These are phyloP conservation scores for Troilus luridus DNA, from an alignment of 2,888 invertebrate genomes.

Conservation along the genomic window DNA sequence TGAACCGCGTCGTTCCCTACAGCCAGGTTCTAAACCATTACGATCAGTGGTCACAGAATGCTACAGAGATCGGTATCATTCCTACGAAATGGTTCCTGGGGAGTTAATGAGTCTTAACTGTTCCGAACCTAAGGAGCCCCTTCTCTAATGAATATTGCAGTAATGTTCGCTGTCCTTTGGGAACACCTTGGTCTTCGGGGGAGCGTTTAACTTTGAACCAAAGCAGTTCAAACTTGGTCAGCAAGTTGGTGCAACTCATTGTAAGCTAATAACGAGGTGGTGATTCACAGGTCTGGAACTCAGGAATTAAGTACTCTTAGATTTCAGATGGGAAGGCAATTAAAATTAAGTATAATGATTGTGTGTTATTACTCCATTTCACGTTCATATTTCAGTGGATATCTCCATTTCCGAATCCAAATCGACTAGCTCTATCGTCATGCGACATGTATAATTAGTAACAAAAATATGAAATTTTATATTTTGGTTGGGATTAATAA, in stretches of 20 bases:
- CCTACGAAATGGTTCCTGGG: not conserved
- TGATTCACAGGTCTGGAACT: not conserved
- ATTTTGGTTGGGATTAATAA: no score
- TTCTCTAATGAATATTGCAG: slow-evolving; percentile 32
- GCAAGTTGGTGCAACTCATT: slow-evolving; percentile 1
- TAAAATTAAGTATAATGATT: not conserved
- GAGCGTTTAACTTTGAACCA: not conserved
- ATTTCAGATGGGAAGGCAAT: not conserved
- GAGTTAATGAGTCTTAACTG: not conserved
- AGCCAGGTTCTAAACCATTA: not conserved
- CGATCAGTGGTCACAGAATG: not conserved
- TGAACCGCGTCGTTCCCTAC: accelerated
- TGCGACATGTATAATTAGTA: no score
- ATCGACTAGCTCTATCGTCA: no score
- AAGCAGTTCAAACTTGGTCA: slow-evolving; percentile 16
- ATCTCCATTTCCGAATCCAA: no score
- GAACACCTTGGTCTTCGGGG: not conserved
- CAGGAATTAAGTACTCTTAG: not conserved
- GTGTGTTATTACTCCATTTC: not conserved
- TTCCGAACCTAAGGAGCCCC: not conserved
- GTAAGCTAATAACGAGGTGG: not conserved
- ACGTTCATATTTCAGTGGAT: no score
- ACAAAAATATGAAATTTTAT: no score
- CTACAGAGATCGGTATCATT: not conserved
- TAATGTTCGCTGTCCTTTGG: not conserved